Percentiles rank a stretch among this genome's conserved stretches.
Conservation (phyloP, 2,797 vertebrate genomes). For the Toxotes lorentzi region DNA sequence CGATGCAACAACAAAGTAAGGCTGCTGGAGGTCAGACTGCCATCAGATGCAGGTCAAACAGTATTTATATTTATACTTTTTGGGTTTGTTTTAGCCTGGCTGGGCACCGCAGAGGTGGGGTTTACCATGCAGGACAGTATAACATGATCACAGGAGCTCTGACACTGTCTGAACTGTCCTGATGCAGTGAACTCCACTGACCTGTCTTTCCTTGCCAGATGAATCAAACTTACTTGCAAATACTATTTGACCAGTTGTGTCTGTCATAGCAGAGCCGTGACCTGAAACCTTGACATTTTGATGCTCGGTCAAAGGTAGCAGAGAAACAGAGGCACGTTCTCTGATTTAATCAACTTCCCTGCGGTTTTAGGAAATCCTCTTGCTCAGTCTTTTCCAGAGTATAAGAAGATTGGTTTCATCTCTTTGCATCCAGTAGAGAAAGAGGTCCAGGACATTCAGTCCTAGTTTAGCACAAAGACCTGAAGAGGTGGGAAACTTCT, state of each 20-base stretch:
- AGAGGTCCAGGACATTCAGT: neutral
- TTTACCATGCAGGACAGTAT: constrained; percentile 9
- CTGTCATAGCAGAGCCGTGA: constrained; percentile 21
- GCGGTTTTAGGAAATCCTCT: neutral
- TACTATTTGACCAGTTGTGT: constrained; percentile 45
- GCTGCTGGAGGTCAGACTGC: constrained; percentile 40
- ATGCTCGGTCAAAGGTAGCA: constrained; percentile 3
- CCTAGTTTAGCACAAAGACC: neutral
- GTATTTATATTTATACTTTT: constrained; percentile 25
- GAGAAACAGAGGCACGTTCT: neutral
- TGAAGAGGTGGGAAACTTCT: neutral
- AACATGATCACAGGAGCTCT: neutral
- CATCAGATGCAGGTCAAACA: constrained; percentile 48
- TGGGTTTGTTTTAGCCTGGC: constrained; percentile 18
- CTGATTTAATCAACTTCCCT: neutral
- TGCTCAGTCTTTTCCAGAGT: neutral
- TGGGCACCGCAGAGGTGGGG: neutral
- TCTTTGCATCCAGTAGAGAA: neutral
- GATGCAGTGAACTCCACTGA: constrained; percentile 1
- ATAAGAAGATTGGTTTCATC: neutral
- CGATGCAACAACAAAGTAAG: constrained; percentile 25
- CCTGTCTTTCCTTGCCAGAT: constrained; percentile 18
- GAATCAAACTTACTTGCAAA: constrained; percentile 28
- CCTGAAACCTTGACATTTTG: constrained; percentile 52
- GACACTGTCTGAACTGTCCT: constrained; percentile 18